Base-by-base conservation (phyloP, 1,140 invertebrate species). In the Drosophila tristis region DNA sequence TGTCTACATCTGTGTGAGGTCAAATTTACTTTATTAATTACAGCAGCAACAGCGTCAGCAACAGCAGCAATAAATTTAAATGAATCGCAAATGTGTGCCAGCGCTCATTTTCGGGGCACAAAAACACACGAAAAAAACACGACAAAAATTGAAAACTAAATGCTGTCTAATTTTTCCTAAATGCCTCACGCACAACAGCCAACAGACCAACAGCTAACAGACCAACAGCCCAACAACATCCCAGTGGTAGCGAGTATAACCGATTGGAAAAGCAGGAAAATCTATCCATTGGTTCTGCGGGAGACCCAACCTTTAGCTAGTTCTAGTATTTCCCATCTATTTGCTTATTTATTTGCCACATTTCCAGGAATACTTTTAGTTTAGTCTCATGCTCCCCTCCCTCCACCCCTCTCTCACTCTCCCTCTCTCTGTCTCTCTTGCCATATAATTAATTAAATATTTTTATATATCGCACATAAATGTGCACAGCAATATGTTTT, bases 11-110 rank as follows among this genome's bases (percentile, higher is more conserved):
- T 68, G 50, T 73, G 84, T 87, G 84, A 87, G 84, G 84, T 87
- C 84, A 87, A 87, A 89, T 87, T 89, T 87, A 87, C 84, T 87
- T 87, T 87, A 87, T 87, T 87, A 87, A 87, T 87, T 87, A 89
- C 79, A 67, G 73, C 74, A 58, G 71, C 70, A 73, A 56, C 56
- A 66, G 59, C 68, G 20, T 44, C 58, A 47, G 23, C 67, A 44
- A 6, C 53, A 57, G 48, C 64, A 64, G 67, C 82, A 60, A 78
- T 78, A 76, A 89, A 89, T 84, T 80, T 57, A 84, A 80, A 87
- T 87, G 70, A 74, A 68, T 77, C 56, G 70, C 74, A 77, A 80
- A 84, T 79, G 71, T 80, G 68, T 78, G 77, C 74, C 74, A 74
- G 50, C 74, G 68, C 54, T 63, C 71, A 78, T 81, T 65, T 74